A percentile compares a stretch with the other conserved stretches of the same genome.
Evolutionary conservation across 2,888 invertebrate genomes (phyloP).

Genomic region (Perizoma flavofasciatum): DNA sequence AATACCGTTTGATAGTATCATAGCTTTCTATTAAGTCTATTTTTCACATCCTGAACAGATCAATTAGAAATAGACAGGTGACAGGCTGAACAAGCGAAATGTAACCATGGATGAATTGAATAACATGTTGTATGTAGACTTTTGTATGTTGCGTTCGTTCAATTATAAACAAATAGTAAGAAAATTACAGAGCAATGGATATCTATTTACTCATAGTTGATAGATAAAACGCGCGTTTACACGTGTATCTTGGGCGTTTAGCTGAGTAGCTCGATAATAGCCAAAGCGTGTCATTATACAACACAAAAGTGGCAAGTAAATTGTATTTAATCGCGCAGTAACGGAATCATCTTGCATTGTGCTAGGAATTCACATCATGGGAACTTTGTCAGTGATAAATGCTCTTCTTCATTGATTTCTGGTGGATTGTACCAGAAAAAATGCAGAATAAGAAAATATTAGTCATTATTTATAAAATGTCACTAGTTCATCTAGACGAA

Average conservation of each 20-base stretch:
- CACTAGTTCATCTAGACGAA: conserved; percentile 34
- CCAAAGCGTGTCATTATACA: conserved; percentile 47
- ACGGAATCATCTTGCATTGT: conserved; percentile 43
- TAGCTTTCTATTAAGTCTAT: conserved; percentile 32
- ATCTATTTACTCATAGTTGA: conserved; percentile 4
- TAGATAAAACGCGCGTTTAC: conserved; percentile 35
- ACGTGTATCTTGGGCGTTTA: conserved; percentile 46
- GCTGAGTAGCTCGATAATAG: conserved; percentile 45
- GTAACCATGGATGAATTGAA: conserved; percentile 22
- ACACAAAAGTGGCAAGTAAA: conserved; percentile 42
- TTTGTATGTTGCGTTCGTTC: conserved; percentile 25
- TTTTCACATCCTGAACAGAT: conserved; percentile 34
- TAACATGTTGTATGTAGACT: conserved; percentile 19
- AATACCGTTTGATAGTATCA: conserved; percentile 43
- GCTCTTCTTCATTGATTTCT: conserved; percentile 26
- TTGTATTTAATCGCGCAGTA: conserved; percentile 43
- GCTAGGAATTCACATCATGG: conserved; percentile 45
- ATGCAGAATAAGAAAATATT: conserved; percentile 5
- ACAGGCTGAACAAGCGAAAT: conserved; percentile 27
- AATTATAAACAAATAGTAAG: conserved; percentile 32
- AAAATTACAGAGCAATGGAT: conserved; percentile 31
- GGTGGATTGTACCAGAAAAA: conserved; percentile 2
- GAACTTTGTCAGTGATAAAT: conserved; percentile 38
- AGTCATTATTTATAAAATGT: conserved; percentile 12
- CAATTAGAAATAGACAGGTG: conserved; percentile 21